Base-by-base conservation (phyloP, 2,113 vertebrate genomes). In the Otocyon megalotis region DNA sequence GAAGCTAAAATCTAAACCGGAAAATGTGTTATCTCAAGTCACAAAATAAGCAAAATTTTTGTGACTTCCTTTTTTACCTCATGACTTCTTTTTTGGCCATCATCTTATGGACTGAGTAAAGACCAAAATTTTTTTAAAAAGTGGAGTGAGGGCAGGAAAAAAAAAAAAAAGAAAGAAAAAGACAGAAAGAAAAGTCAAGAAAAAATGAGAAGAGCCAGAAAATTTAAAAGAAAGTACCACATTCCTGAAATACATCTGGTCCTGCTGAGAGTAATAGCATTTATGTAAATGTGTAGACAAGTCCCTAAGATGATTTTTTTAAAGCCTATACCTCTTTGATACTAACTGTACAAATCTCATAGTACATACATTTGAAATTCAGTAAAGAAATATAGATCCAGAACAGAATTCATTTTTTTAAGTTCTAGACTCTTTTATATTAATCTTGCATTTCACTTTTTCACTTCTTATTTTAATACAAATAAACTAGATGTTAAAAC, bases 161-260 rank as follows among this genome's bases (percentile, higher is more conserved):
- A 28, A 48, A 56, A 35, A 19, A 67, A 6, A 67, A 20, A 20
- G 0, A 15, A 53, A 60, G 10, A 24, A 22, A 24, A 60, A 24
- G 58, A 60, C 16, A 60, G 58, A 69, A 67, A 16, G 65, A n/a
- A 22, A 87, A 85, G 28, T 37, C 28, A 58, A 72, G 79, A 69
- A 71, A 92, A 77, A 85, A 37, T n/a, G 32, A 83, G 19, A 89
- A 85, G 90, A 97, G 65, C 26, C 63, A 88, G 76, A 79, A 80
- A 90, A 76, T 16, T 88, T 19, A 56, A 92, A 96, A 94, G 88
- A 89, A 98, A 97, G 95, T 67, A 88, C 2, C 37, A 37, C 16
- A 58, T 91, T 94, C 80, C 17, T 15, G 0, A 92, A 97, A 92
- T 88, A 95, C 92, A 96, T 94, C 90, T 96, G 96, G 83, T 90